Percentiles rank a stretch among this genome's conserved stretches.
phyloP scores from a whole-genome alignment of 2,888 invertebrate genomes.

The Philaethria dido region DNA sequence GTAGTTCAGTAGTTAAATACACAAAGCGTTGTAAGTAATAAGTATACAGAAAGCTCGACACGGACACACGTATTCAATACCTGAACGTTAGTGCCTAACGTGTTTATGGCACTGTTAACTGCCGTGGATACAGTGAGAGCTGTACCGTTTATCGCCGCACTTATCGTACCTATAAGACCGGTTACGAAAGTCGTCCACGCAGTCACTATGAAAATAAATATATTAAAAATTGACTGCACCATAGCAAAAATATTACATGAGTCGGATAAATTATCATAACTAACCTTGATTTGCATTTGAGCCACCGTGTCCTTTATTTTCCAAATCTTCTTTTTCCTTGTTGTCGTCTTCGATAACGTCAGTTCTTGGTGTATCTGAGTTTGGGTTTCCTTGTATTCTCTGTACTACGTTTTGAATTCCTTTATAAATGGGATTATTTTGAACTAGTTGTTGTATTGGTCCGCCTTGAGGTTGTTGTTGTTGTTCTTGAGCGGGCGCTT shows the following conservation, averaged over 20 bases:
- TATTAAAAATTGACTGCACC: background rate
- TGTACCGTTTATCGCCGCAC: slow-evolving; percentile 66
- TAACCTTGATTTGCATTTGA: slow-evolving; percentile 32
- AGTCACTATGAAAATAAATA: slow-evolving; percentile 57
- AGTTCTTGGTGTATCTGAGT: slow-evolving; percentile 57
- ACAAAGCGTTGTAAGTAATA: slow-evolving; percentile 20
- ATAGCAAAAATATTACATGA: background rate
- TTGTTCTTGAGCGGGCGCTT: slow-evolving; percentile 29
- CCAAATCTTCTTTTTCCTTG: slow-evolving; percentile 44
- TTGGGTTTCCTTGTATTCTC: slow-evolving; percentile 54
- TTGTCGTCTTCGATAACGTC: slow-evolving; percentile 44
- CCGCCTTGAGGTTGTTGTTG: slow-evolving; percentile 41
- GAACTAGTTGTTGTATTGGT: slow-evolving; percentile 58
- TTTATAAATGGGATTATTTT: slow-evolving; percentile 58
- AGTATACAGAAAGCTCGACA: slow-evolving; percentile 21
- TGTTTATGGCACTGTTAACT: slow-evolving; percentile 71
- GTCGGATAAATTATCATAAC: background rate
- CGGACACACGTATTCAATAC: slow-evolving; percentile 53
- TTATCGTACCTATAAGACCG: slow-evolving; percentile 68
- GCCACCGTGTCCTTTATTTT: slow-evolving; percentile 46
- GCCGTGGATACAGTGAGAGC: slow-evolving; percentile 60
- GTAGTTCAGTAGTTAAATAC: background rate
- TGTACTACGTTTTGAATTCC: slow-evolving; percentile 59
- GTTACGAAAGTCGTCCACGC: slow-evolving; percentile 70
- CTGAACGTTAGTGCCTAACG: slow-evolving; percentile 71